phyloP scores from a whole-genome alignment of 2,888 invertebrate species.

The Drosophila atripex region DNA sequence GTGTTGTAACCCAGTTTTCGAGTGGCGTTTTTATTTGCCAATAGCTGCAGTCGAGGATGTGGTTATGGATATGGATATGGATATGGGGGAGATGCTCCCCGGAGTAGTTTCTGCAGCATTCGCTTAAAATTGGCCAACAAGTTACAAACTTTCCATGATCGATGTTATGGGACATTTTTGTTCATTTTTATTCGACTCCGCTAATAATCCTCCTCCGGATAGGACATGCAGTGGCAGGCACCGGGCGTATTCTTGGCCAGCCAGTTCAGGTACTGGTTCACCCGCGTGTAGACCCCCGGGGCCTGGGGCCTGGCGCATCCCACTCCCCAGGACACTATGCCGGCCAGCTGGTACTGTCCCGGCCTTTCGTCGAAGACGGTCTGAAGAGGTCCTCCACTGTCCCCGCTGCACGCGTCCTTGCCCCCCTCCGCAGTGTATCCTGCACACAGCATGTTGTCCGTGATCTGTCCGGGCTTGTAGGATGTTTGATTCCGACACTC shows the following conservation, averaged over 20 bases:
- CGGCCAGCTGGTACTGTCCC: constrained; percentile 62
- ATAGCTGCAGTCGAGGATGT: constrained; percentile 49
- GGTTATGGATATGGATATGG: constrained; percentile 42
- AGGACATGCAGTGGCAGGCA: constrained; percentile 52
- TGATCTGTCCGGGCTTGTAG: constrained; percentile 64
- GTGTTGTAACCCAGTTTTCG: constrained; percentile 62
- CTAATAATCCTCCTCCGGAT: constrained; percentile 47
- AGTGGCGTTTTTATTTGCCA: constrained; percentile 74
- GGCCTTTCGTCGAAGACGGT: constrained; percentile 41
- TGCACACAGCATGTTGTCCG: constrained; percentile 79
- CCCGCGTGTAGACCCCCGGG: constrained; percentile 67
- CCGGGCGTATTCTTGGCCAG: constrained; percentile 44
- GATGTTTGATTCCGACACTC: constrained; percentile 49
- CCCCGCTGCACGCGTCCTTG: constrained; percentile 59
- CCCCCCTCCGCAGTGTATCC: constrained; percentile 44
- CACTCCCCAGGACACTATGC: constrained; percentile 69
- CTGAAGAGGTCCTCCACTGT: constrained; percentile 64
- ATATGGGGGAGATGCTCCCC: constrained; percentile 21
- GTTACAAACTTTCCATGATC: constrained; percentile 49
- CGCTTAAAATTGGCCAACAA: constrained; percentile 46
- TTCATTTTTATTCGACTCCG: background rate
- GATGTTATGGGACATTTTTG: constrained; percentile 20
- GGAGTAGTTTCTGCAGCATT: constrained; percentile 63
- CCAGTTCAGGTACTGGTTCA: constrained; percentile 60
- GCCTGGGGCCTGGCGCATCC: constrained; percentile 61